Conservation (phyloP, 2,888 invertebrate genomes). For the Saturnia japonica region DNA sequence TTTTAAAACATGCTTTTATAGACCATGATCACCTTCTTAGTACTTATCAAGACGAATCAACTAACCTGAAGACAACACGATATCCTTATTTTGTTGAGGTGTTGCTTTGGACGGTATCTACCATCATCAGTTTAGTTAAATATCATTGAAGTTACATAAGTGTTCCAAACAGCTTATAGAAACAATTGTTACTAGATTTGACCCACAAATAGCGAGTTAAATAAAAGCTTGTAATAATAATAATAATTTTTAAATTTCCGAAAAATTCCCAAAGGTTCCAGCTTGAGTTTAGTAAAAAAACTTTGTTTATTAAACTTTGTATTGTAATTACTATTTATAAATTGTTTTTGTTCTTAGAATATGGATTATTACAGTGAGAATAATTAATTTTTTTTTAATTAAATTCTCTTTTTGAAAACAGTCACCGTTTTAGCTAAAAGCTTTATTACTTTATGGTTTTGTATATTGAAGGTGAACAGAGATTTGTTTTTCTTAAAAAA, state of each 20-base stretch:
- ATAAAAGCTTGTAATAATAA: too few species aligned
- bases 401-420: not conserved
- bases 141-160: too few species aligned
- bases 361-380: not conserved
- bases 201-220: too few species aligned
- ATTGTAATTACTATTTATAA: not conserved
- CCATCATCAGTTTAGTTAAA: too few species aligned
- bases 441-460: not conserved
- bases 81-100: too few species aligned
- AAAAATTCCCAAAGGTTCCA: not conserved
- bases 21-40: too few species aligned
- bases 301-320: not conserved
- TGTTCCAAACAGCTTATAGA: too few species aligned
- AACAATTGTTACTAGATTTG: too few species aligned
- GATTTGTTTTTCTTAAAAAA: not conserved
- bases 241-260: not conserved
- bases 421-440: not conserved
- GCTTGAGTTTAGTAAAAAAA: not conserved
- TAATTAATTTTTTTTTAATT: not conserved
- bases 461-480: not conserved
- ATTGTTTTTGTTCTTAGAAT: not conserved
- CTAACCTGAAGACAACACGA: too few species aligned
- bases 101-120: too few species aligned
- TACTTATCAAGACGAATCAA: too few species aligned
- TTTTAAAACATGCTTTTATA: not conserved